Evolutionary conservation across 2,113 vertebrate genomes (phyloP), one percentile per base, ranked within the genome.

Genomic region (Rhabdornis inornatus): DNA sequence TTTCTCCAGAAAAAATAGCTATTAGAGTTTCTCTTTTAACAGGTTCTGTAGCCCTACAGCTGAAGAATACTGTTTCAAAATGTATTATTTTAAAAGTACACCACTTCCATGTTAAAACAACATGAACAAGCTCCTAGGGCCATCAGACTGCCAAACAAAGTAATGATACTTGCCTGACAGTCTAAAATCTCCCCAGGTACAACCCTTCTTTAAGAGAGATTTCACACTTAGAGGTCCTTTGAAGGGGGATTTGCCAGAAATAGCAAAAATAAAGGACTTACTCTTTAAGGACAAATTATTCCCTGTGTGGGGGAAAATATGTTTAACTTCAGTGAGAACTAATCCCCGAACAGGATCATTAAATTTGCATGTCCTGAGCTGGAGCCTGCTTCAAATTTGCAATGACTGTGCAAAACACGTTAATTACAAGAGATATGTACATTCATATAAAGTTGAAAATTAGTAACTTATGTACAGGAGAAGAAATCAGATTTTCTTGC

Each of bases 341-440:
- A 75, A 55, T 77, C 44, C 91, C 69, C 3, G 1, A 77, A 31
- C 47, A 57, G 52, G 39, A 56, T 75, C 66, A 56, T 95, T 93
- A 78, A 49, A 44, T 65, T 70, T 88, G 45, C 55, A 37, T 17
- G 64, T 77, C 90, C 90, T 68, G 95, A 87, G 89, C 89, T 79
- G 37, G 40, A 94, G 70, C 33, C 42, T 92, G 69, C 93, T 95
- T 90, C 47, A 82, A 39, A 64, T 66, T 76, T 57, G 83, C 93
- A 90, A 71, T 78, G 61, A 68, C 64, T 66, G 24, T 85, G 92
- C 83, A 95, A 94, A 89, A 78, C 64, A 87, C 19, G 2, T 94
- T 95, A 84, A 83, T 97, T 95, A 97, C 77, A 97, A 92, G 94
- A 81, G 74, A 83, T 92, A 93, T 95, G 37, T 97, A 97, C 97